phyloP scores from a whole-genome alignment of 2,113 vertebrate genomes.

The Sceloporus undulatus region DNA sequence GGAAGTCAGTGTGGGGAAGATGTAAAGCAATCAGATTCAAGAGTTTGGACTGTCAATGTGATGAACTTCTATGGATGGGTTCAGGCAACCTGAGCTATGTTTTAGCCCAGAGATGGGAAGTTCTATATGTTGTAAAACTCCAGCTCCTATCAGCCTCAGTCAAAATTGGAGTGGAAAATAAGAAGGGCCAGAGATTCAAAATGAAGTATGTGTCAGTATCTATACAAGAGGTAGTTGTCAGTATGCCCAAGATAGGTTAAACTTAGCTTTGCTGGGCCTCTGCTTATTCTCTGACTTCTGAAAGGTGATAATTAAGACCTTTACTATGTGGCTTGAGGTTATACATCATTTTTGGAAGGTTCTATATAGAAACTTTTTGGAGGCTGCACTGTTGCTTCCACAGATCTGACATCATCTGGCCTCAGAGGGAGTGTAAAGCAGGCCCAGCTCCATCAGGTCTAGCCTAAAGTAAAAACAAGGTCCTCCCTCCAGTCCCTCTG shows the following conservation, averaged over 20 bases:
- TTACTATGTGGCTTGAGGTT: background rate
- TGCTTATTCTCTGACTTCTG: background rate
- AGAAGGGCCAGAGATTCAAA: too few species aligned
- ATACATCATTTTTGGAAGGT: background rate
- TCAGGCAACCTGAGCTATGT: background rate
- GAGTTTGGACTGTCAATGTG: background rate
- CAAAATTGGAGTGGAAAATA: too few species aligned
- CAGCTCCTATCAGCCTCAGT: background rate
- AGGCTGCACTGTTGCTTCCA: background rate
- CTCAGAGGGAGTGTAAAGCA: too few species aligned
- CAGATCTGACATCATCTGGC: background rate
- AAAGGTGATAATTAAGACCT: background rate
- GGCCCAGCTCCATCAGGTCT: too few species aligned
- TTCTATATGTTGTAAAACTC: background rate
- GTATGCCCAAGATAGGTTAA: background rate
- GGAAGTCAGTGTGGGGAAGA: background rate
- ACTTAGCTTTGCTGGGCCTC: background rate
- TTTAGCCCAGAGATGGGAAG: background rate
- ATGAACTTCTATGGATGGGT: background rate
- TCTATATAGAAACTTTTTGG: background rate
- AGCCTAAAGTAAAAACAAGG: too few species aligned
- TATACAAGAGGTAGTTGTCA: too few species aligned
- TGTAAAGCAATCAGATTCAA: background rate
- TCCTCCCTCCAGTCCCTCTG: too few species aligned
- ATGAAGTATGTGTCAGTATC: too few species aligned